Evolutionary conservation across 2,797 vertebrate genomes (phyloP), one percentile per base, ranked within the genome.

Genomic region (Arnoldichthys spilopterus): DNA sequence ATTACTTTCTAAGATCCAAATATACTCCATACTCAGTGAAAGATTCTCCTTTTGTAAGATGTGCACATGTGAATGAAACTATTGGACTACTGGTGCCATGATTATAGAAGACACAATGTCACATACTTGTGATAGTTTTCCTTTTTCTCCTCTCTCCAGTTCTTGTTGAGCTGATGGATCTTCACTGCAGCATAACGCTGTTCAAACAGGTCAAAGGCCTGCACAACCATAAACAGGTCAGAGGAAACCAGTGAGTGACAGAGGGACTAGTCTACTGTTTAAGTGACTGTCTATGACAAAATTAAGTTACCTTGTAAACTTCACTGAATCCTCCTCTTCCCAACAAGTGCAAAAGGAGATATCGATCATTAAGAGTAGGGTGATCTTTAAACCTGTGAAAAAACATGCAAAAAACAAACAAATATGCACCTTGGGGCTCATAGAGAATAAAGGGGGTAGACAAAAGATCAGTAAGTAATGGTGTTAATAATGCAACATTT

Each of bases 141-240:
- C 85, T 99, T 99, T 86, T 99, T 99, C 92, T 99, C 97, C 85
- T 99, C 97, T 86, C 97, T 96, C 97, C 97, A 99, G 94, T 98
- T 99, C 93, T 99, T 99, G 92, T 99, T 99, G 88, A 99, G 96
- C 86, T 99, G 98, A 89, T 99, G 98, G 90, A 99, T 99, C 93
- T 99, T 99, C 89, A 99, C 98, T 86, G 98, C 98, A 84, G 97
- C 97, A 0, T 99, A 99, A 86, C 98, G 96, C 92, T 99, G 98
- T 90, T 99, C 98, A 87, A 97, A 97, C 87, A 99, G 93, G 94
- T 99, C 98, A 93, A 99, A 99, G 76, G 98, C 97, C 98, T 99
- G 86, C 64, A 84, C 80, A 37, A 22, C 53, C 20, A 56, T 43
- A 76, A 47, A 85, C 1, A 56, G 4, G 13, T 22, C 47, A 34